Base-by-base conservation (phyloP, 2,113 vertebrate genomes). In the Trogon melanurus region DNA sequence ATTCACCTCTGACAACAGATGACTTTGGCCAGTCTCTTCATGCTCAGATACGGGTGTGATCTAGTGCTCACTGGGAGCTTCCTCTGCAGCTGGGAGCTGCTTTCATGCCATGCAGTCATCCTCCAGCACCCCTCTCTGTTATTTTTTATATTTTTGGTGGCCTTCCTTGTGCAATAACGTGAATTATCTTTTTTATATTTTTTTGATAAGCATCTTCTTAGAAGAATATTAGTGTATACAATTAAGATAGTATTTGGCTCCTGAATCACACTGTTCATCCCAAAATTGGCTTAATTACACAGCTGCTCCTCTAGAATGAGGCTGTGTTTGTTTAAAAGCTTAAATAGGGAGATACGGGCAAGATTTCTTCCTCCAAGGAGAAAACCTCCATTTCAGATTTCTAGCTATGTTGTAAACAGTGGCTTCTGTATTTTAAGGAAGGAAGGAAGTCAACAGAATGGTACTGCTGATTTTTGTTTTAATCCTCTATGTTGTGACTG, bases 201-300 rank as follows among this genome's bases (percentile, higher is more conserved):
- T 75, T 87, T 65, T 67, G 8, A 88, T 82, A 89, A 60, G 75
- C 32, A 67, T 90, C 75, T 88, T 96, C 73, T 78, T 93, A 84
- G 79, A 44, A 88, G 88, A 94, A 91, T 93, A 93, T 95, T 94
- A 86, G 93, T 95, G 75, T 64, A 62, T 82, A 73, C 94, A 85
- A 96, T 94, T 91, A 94, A 95, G 83, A 93, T 90, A 94, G 88
- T 86, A 57, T 80, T 95, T 93, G 62, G 25, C 38, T 83, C 58
- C 88, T 76, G 64, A 97, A 88, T 96, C 32, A 36, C 58, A 50
- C 53, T 94, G 87, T 92, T 95, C 88, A 69, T 95, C 65, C 79
- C 79, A n/a, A 95, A 93, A 94, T 85, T 93, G 82, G 51, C 64
- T 94, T 91, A 94, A 93, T 95, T 93, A 85, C 88, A 76, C 88